Percentiles rank a stretch among this genome's conserved stretches.
These are phyloP conservation scores for Engraulis encrasicolus DNA, from an alignment of 2,113 vertebrate genomes.

Conservation along the genomic window DNA sequence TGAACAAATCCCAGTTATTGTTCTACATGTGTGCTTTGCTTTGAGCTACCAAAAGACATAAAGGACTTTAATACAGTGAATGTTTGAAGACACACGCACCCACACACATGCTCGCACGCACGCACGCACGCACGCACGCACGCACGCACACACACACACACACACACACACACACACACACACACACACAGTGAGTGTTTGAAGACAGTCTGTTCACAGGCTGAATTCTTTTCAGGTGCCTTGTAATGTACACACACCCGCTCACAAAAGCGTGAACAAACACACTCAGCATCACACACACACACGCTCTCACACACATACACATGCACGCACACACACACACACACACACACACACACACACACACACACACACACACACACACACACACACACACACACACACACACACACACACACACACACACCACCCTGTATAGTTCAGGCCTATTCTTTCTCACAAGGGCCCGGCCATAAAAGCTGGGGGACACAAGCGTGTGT, in stretches of 20 bases:
- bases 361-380: too few relatives aligned
- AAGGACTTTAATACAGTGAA: neutral
- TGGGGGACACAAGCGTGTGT: neutral
- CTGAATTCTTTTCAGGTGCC: neutral
- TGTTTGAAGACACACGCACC: slow-evolving; percentile 14
- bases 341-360: too few relatives aligned
- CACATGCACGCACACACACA: too few relatives aligned
- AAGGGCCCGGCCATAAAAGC: slow-evolving; percentile 19
- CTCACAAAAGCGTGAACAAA: neutral
- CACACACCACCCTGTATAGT: neutral
- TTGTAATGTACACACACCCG: neutral
- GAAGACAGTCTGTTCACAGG: slow-evolving; percentile 8
- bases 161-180: too few relatives aligned
- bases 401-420: too few relatives aligned
- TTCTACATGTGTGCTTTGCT: neutral
- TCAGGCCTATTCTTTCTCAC: neutral
- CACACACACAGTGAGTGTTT: too few relatives aligned
- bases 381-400: too few relatives aligned
- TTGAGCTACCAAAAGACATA: neutral
- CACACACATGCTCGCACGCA: too few relatives aligned
- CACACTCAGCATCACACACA: neutral
- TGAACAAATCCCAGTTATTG: neutral
- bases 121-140: too few relatives aligned
- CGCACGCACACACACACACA: too few relatives aligned
- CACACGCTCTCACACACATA: neutral